A percentile compares a stretch with the other conserved stretches of the same genome.
These are phyloP conservation scores for Spodoptera litura DNA, from an alignment of 1,140 invertebrate genomes.

Conservation along the genomic window DNA sequence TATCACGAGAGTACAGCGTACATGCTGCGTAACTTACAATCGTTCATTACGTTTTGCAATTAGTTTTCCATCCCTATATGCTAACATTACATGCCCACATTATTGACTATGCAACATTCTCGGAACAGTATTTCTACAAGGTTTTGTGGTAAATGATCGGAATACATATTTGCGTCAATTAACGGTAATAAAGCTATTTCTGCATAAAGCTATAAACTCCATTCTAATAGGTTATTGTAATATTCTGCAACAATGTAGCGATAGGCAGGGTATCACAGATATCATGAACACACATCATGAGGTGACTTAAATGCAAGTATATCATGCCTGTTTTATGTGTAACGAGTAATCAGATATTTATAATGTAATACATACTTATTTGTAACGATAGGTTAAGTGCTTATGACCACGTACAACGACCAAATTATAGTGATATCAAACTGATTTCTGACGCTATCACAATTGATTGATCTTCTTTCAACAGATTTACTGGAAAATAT, in stretches of 20 bases:
- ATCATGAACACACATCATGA: no score
- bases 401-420: no score
- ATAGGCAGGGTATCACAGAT: not conserved
- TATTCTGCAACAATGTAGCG: not conserved
- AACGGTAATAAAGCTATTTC: constrained; percentile 3
- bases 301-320: no score
- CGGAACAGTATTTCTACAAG: constrained; percentile 43
- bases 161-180: constrained; percentile 15
- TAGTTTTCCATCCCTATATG: constrained; percentile 65
- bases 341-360: no score
- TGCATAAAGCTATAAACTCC: constrained; percentile 3
- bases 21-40: constrained; percentile 82
- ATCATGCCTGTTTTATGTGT: no score
- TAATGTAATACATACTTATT: no score
- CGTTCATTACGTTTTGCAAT: constrained; percentile 80
- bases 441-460: no score
- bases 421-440: no score
- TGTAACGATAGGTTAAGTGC: no score
- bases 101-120: constrained; percentile 60
- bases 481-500: not conserved
- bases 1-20: constrained; percentile 74
- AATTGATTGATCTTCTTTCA: not conserved
- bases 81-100: constrained; percentile 53
- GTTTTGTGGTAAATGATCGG: constrained; percentile 41
- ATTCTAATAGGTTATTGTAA: constrained; percentile 5